Evolutionary conservation across 2,888 invertebrate genomes (phyloP).

Genomic region (Plagodis pulveraria): DNA sequence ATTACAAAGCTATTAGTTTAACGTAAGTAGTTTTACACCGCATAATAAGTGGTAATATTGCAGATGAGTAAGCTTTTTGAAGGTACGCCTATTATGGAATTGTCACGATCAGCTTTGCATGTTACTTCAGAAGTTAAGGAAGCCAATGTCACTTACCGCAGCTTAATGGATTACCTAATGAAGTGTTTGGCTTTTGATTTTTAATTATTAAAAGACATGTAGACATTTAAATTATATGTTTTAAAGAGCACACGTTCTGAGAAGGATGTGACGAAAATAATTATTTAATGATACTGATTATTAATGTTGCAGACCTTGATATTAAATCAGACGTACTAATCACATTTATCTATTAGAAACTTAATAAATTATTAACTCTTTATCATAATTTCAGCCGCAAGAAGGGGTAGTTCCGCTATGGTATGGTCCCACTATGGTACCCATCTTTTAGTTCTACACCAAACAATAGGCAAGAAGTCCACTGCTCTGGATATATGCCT

Average conservation of each 20-base stretch:
- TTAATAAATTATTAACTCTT: background rate
- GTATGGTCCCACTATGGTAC: no score
- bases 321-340: background rate
- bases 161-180: constrained; percentile 33
- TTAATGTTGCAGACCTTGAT: background rate
- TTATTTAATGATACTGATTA: constrained; percentile 2
- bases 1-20: constrained; percentile 6
- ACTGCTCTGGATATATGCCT: no score
- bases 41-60: constrained; percentile 14
- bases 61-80: constrained; percentile 45
- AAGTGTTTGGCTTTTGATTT: constrained; percentile 30
- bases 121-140: constrained; percentile 25
- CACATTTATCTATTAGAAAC: constrained; percentile 1
- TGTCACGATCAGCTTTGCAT: constrained; percentile 50
- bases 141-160: constrained; percentile 36
- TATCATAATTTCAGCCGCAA: no score
- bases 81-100: constrained; percentile 49
- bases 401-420: no score
- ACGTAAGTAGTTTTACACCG: background rate
- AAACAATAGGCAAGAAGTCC: no score
- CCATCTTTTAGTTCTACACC: no score
- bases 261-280: constrained; percentile 28
- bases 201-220: constrained; percentile 20
- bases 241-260: constrained; percentile 29
- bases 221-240: constrained; percentile 21